Conservation (phyloP, 2,888 invertebrate genomes). For the Rhodophaea formosa region DNA sequence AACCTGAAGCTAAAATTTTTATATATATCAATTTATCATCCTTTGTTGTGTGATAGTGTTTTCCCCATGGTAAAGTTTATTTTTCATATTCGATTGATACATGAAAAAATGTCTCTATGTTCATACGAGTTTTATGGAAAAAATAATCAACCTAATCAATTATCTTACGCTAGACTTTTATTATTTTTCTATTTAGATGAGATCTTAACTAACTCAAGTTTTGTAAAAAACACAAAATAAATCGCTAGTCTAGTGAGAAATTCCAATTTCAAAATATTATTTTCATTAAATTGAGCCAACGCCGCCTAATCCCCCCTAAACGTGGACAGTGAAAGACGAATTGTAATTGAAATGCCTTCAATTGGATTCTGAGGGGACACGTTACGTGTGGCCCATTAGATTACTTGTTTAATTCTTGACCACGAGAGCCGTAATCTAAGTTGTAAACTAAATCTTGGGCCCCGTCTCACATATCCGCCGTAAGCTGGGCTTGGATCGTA, state of each 20-base stretch:
- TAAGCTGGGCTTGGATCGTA: slow-evolving; percentile 71
- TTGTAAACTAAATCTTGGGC: slow-evolving; percentile 79
- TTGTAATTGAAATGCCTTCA: slow-evolving; percentile 54
- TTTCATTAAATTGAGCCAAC: background rate
- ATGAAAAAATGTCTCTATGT: too few relatives aligned
- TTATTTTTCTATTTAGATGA: too few relatives aligned
- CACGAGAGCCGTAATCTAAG: slow-evolving; percentile 73
- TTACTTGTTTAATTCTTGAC: slow-evolving; percentile 79
- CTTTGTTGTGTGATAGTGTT: too few relatives aligned
- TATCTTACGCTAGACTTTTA: too few relatives aligned
- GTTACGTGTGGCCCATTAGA: slow-evolving; percentile 63
- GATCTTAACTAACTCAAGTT: too few relatives aligned
- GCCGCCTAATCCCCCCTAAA: slow-evolving; percentile 28
- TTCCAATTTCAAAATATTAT: slow-evolving; percentile 1
- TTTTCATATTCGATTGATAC: too few relatives aligned
- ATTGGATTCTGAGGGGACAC: slow-evolving; percentile 48
- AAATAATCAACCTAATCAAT: too few relatives aligned
- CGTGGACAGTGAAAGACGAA: slow-evolving; percentile 39
- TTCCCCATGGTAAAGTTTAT: too few relatives aligned
- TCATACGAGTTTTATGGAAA: too few relatives aligned
- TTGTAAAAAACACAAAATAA: background rate
- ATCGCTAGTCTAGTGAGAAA: background rate
- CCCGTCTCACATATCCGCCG: slow-evolving; percentile 74
- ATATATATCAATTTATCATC: too few relatives aligned
- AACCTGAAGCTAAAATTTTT: too few relatives aligned